Evolutionary conservation across 1,140 invertebrate species (phyloP).

Genomic region (Calliopsis andreniformis): DNA sequence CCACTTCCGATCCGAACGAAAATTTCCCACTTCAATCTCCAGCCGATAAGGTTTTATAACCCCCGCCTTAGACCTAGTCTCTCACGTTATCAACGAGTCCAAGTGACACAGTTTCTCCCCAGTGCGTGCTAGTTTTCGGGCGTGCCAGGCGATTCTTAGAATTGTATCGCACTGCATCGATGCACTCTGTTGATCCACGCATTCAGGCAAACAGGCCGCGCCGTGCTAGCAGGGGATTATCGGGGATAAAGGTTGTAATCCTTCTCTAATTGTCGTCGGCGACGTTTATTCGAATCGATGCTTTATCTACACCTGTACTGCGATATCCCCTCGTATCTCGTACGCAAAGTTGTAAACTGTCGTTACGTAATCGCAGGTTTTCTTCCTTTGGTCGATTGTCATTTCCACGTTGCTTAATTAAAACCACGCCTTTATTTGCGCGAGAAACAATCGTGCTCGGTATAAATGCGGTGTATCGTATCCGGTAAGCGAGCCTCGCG

Average conservation of each 20-base stretch:
- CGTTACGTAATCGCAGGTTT: not conserved
- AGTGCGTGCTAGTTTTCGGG: not conserved
- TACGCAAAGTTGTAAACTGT: not conserved
- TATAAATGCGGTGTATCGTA: constrained; percentile 53
- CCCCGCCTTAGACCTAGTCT: too few relatives aligned
- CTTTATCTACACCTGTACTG: not conserved
- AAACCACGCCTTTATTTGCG: constrained; percentile 61
- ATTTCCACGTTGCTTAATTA: constrained; percentile 41
- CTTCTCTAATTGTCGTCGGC: not conserved
- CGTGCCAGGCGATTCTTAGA: not conserved
- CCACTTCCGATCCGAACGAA: too few relatives aligned
- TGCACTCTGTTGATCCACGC: constrained; percentile 5
- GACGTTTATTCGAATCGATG: not conserved
- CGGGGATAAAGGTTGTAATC: not conserved
- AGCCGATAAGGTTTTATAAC: too few relatives aligned
- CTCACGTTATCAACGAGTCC: constrained; percentile 12
- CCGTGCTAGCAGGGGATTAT: not conserved
- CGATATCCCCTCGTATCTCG: not conserved
- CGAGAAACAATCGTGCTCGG: constrained; percentile 40
- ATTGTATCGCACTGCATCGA: not conserved
- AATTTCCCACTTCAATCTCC: too few relatives aligned
- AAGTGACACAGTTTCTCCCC: not conserved
- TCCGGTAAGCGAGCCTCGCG: constrained; percentile 56
- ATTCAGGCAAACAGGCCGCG: not conserved
- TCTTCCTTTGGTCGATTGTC: not conserved